Percentiles rank a stretch among this genome's conserved stretches.
Conservation (phyloP, 2,113 vertebrate species). For the Pygoscelis adeliae region DNA sequence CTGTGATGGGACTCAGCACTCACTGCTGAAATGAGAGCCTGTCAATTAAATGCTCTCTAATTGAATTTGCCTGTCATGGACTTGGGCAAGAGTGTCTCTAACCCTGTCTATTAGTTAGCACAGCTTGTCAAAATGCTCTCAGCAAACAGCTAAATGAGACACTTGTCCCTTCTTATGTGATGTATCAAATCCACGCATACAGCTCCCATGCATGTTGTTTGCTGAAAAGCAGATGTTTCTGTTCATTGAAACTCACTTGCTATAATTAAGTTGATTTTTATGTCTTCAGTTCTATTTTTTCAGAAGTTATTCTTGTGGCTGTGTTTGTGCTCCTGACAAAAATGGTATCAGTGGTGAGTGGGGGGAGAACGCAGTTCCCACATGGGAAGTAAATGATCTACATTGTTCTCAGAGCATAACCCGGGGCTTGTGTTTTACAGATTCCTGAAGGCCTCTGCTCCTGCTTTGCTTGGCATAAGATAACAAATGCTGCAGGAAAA, state of each 20-base stretch:
- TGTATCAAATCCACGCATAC: rapidly evolving
- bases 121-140: background rate
- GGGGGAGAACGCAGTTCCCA: background rate
- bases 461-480: background rate
- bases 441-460: background rate
- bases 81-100: background rate
- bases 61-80: background rate
- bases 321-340: background rate
- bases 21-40: rapidly evolving
- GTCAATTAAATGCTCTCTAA: background rate
- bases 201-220: background rate
- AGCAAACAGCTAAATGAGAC: background rate
- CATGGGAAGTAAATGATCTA: background rate
- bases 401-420: background rate
- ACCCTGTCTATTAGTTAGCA: background rate
- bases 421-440: background rate
- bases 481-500: background rate
- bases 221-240: background rate
- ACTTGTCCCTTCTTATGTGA: background rate
- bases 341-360: background rate
- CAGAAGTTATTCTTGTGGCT: background rate
- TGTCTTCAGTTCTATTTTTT: background rate
- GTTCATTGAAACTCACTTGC: background rate
- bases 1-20: background rate
- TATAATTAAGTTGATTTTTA: background rate